These are phyloP conservation scores for Xenentodon cancila DNA, from an alignment of 2,797 vertebrate species.

Conservation along the genomic window DNA sequence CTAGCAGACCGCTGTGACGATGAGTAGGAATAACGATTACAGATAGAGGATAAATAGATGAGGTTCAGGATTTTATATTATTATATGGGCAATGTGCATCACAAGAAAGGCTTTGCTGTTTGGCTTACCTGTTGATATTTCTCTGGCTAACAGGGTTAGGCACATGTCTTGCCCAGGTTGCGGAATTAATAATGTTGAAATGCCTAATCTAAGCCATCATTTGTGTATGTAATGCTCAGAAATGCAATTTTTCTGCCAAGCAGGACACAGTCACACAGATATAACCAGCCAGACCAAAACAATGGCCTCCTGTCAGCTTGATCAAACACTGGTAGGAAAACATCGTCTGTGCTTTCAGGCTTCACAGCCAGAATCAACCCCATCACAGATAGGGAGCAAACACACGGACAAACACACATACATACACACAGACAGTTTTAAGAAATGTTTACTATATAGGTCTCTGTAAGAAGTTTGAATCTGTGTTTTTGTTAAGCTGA, in stretches of 20 bases:
- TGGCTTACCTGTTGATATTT: no score
- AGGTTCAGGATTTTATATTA: no score
- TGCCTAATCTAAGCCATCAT: constrained; percentile 45
- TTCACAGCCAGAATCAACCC: constrained; percentile 27
- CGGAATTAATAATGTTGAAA: constrained; percentile 41
- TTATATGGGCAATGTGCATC: no score
- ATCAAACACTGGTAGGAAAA: constrained; percentile 60
- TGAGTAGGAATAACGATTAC: no score
- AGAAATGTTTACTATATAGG: background rate
- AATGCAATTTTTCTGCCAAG: constrained; percentile 57
- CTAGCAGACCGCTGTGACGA: no score
- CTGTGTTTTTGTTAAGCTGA: background rate
- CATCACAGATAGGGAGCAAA: constrained; percentile 7
- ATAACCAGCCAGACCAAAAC: constrained; percentile 53
- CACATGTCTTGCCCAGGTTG: constrained; percentile 34
- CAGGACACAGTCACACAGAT: constrained; percentile 40
- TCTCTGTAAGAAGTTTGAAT: background rate
- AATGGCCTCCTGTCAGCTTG: constrained; percentile 62
- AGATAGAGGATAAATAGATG: no score
- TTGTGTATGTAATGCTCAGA: constrained; percentile 60
- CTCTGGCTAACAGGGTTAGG: constrained; percentile 12
- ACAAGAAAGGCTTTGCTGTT: no score
- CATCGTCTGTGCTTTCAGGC: constrained; percentile 50
- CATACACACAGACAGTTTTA: background rate
- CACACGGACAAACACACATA: background rate